Base-by-base conservation (phyloP, 2,888 invertebrate species). In the Quadriops clusia region DNA sequence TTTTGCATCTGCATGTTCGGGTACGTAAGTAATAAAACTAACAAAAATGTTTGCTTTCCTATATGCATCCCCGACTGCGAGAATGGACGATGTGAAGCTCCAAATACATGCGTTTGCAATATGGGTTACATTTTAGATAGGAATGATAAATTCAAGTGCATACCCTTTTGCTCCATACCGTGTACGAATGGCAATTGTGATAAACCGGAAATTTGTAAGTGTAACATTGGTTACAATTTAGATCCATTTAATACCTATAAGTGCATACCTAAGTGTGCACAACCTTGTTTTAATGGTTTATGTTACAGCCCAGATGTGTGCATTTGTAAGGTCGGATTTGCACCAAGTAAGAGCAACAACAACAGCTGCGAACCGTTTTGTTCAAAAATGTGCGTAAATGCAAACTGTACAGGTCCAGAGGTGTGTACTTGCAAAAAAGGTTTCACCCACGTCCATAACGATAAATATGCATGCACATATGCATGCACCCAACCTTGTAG, bases 61-160 rank as follows among this genome's bases (percentile, higher is more conserved):
- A 17, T 61, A 11, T 43, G 42, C 25, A 26, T 30, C 5, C 14
- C 44, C 1, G 42, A 45, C 4, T 67, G 67, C 37, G 38, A 38
- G 2, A 55, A 66, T 34, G 63, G 61, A 0, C 45, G 45, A 4
- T 59, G 58, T 34, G 24, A 36, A 3, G 41, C 31, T 7, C 43
- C 43, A 15, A 36, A 42, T 16, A 29, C 14, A 9, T 47, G 47
- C 27, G 23, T 28, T 16, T n/a, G n/a, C n/a, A n/a, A n/a, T n/a
- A n/a, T n/a, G n/a, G n/a, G n/a, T n/a, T n/a, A n/a, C n/a, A n/a
- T n/a, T n/a, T n/a, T n/a, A n/a, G n/a, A n/a, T n/a, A n/a, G n/a
- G n/a, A n/a, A n/a, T n/a, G 13, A 12, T 9, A 25, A 30, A 14
- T 10, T 4, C 17, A 23, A 30, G 11, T 43, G 42, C 23, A 25